Evolutionary conservation across 2,113 vertebrate species (phyloP), one percentile per base, ranked within the genome.

Genomic region (Peromyscus leucopus): DNA sequence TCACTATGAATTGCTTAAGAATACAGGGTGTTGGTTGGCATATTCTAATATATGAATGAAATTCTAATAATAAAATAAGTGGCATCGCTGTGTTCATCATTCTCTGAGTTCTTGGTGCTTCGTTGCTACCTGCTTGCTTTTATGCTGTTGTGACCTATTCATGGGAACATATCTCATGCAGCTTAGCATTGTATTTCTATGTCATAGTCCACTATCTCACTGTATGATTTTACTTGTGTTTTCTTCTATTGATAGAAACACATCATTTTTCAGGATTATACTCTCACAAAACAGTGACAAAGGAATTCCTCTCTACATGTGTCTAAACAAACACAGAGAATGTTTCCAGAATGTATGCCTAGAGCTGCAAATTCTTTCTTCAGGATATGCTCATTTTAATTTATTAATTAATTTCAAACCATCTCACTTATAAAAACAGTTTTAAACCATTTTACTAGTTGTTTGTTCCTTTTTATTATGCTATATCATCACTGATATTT

Each of bases 231-330:
- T 88, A 51, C 17, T 74, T 67, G 16, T 74, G 65, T 46, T 74
- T 94, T 96, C 86, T 86, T 90, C 63, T 48, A 51, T 4, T 90
- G 46, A 59, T n/a, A 11, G 39, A 93, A 46, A 90, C 39, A 75
- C 1, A 42, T 28, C 76, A 48, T 42, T 92, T 82, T 87, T 59
- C 48, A 82, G 57, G 26, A 67, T 33, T 7, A 59, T 51, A 5
- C 24, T 13, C 63, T 90, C 82, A 76, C 2, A 39, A 71, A 69
- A 87, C 19, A 39, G 69, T 61, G 12, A 8, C 11, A 82, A 83
- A 59, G 65, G 69, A 87, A 51, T 82, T 26, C 72, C 13, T 22
- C 39, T 57, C 2, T 61, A n/a, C 33, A 12, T 61, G 2, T 76
- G 48, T 48, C 46, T 33, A 59, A 28, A 88, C 31, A 39, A 88